These are phyloP conservation scores for Leptatherina wallacei DNA, from an alignment of 2,797 vertebrate species.

Conservation along the genomic window DNA sequence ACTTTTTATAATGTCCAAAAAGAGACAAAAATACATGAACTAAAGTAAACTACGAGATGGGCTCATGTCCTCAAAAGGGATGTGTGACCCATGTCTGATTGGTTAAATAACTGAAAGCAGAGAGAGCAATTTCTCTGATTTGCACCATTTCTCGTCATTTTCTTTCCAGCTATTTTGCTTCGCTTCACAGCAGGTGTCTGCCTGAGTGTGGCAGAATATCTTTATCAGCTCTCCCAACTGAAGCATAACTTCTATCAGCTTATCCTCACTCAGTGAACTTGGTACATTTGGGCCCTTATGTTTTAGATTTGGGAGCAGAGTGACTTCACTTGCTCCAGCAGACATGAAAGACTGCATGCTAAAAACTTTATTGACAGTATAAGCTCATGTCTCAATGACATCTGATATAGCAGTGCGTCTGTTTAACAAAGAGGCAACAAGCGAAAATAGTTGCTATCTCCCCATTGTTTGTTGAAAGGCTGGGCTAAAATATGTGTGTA, in stretches of 20 bases:
- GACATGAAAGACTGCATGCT: conserved; percentile 27
- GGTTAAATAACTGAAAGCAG: conserved; percentile 30
- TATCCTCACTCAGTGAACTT: conserved; percentile 33
- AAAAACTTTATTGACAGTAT: conserved; percentile 54
- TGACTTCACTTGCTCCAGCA: not conserved
- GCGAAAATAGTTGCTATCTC: conserved; percentile 42
- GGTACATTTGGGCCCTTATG: conserved; percentile 39
- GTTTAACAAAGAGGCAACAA: conserved; percentile 46
- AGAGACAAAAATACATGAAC: not conserved
- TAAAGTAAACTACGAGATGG: not conserved
- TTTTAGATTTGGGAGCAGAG: conserved; percentile 37
- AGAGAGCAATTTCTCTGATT: conserved; percentile 28
- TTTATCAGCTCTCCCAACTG: conserved; percentile 45
- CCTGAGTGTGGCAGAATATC: conserved; percentile 28
- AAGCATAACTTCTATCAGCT: conserved; percentile 30
- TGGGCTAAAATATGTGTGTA: conserved; percentile 17
- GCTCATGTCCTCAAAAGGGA: not conserved
- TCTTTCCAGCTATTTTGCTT: conserved; percentile 14
- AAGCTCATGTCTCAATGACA: conserved; percentile 48
- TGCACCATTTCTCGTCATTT: conserved; percentile 33
- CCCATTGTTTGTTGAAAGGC: conserved; percentile 52
- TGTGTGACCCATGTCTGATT: not conserved
- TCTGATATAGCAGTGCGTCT: conserved; percentile 48
- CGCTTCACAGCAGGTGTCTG: conserved; percentile 40
- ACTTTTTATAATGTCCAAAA: not conserved